Evolutionary conservation across 2,113 vertebrate species (phyloP).

Genomic region (Columbina picui): DNA sequence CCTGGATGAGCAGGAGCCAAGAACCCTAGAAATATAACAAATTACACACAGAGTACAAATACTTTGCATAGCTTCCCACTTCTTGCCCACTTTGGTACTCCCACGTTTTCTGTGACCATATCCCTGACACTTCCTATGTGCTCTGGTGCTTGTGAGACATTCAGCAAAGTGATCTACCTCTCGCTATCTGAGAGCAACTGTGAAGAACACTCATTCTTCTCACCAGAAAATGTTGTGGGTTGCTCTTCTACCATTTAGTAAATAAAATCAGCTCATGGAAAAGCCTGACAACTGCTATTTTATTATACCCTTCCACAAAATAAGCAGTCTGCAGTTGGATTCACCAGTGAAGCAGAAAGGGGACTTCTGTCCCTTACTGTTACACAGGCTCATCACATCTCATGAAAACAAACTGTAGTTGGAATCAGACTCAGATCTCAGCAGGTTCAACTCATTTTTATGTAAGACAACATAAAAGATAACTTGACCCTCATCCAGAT

Average conservation of each 20-base stretch:
- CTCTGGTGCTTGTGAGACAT: not conserved
- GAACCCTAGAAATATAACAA: not conserved
- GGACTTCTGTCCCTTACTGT: not conserved
- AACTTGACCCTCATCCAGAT: not conserved
- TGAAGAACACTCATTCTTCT: no score
- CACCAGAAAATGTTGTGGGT: not conserved
- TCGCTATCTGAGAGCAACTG: no score
- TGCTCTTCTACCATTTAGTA: not conserved
- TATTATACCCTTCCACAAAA: not conserved
- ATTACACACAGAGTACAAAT: not conserved
- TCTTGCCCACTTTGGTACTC: not conserved
- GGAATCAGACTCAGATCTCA: not conserved
- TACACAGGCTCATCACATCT: not conserved
- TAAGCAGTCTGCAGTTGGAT: not conserved
- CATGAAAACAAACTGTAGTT: not conserved
- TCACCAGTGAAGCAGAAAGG: not conserved
- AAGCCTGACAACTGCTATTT: not conserved
- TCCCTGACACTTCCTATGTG: not conserved
- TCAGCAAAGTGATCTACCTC: not conserved
- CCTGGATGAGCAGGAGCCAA: constrained; percentile 9
- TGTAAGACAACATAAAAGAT: not conserved
- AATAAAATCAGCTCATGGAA: not conserved
- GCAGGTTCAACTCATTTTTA: not conserved
- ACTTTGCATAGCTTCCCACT: not conserved
- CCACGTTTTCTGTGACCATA: not conserved